phyloP scores from a whole-genome alignment of 1,140 invertebrate species.

The Trissolcus basalis region DNA sequence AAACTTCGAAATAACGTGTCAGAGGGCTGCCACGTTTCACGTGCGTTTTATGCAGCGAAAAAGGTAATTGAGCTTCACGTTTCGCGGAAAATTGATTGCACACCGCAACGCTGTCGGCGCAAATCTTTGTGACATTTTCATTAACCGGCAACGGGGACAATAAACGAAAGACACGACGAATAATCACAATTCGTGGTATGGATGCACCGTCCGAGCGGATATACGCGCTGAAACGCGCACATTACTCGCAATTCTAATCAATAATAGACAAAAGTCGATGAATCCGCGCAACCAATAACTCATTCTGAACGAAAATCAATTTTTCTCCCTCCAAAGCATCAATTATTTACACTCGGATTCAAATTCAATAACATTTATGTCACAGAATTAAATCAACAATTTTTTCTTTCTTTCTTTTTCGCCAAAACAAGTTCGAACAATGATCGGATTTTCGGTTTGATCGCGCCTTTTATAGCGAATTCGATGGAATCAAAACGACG shows the following conservation, averaged over 20 bases:
- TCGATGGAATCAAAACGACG: conserved; percentile 34
- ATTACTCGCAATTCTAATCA: conserved; percentile 28
- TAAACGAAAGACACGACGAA: conserved; percentile 52
- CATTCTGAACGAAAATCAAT: too few species aligned
- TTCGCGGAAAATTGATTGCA: conserved; percentile 58
- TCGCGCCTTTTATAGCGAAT: conserved; percentile 18
- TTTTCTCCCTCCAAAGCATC: too few species aligned
- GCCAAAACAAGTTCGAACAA: too few species aligned
- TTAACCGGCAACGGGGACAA: conserved; percentile 58
- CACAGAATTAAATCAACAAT: background rate
- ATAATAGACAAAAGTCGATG: conserved; percentile 23
- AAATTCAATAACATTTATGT: background rate
- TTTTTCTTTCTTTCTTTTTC: too few species aligned
- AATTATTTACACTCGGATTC: background rate
- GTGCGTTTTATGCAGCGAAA: conserved; percentile 44
- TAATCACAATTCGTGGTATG: conserved; percentile 50
- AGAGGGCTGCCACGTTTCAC: conserved; percentile 21
- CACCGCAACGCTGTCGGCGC: conserved; percentile 45
- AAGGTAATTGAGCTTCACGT: conserved; percentile 57
- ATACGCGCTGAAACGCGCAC: conserved; percentile 10
- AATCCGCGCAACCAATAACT: conserved; percentile 24
- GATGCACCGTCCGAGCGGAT: conserved; percentile 23
- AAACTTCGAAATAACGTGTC: conserved; percentile 32
- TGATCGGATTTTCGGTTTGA: conserved; percentile 14
- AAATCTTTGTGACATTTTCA: conserved; percentile 62